These are phyloP conservation scores for Phoebastria nigripes DNA, from an alignment of 2,797 vertebrate species.

Conservation along the genomic window DNA sequence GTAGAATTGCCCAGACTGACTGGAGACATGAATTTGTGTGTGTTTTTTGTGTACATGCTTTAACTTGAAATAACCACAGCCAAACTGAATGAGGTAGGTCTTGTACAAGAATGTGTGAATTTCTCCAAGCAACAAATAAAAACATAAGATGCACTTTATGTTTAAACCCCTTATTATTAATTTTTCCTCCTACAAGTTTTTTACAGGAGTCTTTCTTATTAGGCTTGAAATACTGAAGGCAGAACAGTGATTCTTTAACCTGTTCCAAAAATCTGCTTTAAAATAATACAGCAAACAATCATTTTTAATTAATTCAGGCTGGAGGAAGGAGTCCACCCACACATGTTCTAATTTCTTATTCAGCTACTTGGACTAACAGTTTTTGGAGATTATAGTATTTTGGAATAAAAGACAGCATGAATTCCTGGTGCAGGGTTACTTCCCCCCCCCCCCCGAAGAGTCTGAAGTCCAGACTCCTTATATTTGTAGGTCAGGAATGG, in stretches of 20 bases:
- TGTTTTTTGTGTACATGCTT: background rate
- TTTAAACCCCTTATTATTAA: background rate
- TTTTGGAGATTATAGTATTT: slow-evolving; percentile 22
- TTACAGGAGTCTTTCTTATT: background rate
- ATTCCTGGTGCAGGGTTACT: background rate
- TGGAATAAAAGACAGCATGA: background rate
- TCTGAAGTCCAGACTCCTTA: background rate
- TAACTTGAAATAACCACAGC: background rate
- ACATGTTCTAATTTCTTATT: slow-evolving; percentile 58
- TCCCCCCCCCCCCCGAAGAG: no score
- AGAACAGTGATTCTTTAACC: slow-evolving; percentile 25
- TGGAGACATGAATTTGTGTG: background rate
- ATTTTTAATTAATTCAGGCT: slow-evolving; percentile 59
- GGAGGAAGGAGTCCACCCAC: slow-evolving; percentile 60
- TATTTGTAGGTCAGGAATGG: background rate
- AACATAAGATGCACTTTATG: background rate
- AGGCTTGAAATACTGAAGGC: background rate
- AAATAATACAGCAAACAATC: slow-evolving; percentile 32
- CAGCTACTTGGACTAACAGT: slow-evolving; percentile 45
- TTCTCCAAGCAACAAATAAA: slow-evolving; percentile 6
- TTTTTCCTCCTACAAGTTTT: background rate
- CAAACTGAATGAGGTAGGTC: background rate
- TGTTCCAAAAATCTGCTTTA: background rate
- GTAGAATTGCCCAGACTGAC: background rate
- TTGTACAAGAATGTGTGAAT: background rate